Conservation (phyloP, 1,140 invertebrate genomes). For the Bradysia coprophila region DNA sequence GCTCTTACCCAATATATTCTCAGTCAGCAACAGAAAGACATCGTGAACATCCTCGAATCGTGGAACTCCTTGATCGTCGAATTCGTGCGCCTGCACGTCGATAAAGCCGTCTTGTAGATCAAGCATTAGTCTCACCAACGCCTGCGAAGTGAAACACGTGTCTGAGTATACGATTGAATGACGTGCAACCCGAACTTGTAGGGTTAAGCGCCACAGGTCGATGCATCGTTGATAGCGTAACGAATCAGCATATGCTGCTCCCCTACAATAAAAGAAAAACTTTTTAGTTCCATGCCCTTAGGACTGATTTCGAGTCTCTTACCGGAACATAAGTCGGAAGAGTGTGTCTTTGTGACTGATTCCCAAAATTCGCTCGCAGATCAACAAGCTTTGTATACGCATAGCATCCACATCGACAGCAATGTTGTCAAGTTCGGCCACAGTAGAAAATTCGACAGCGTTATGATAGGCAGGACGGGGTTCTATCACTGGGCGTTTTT, state of each 20-base stretch:
- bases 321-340: slow-evolving; percentile 40
- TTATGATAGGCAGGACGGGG: slow-evolving; percentile 39
- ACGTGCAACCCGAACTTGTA: slow-evolving; percentile 59
- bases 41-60: slow-evolving; percentile 50
- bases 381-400: slow-evolving; percentile 63
- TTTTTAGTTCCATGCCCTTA: no score
- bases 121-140: slow-evolving; percentile 55
- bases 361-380: slow-evolving; percentile 66
- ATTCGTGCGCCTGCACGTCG: slow-evolving; percentile 21
- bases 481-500: slow-evolving; percentile 33
- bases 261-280: slow-evolving; percentile 29
- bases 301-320: neutral
- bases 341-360: slow-evolving; percentile 66
- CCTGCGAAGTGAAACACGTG: slow-evolving; percentile 66
- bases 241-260: slow-evolving; percentile 73
- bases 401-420: slow-evolving; percentile 59
- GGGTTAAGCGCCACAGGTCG: slow-evolving; percentile 62
- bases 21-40: slow-evolving; percentile 44
- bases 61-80: slow-evolving; percentile 32
- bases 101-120: slow-evolving; percentile 49
- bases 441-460: slow-evolving; percentile 47
- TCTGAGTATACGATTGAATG: slow-evolving; percentile 51
- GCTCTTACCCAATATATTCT: slow-evolving; percentile 27
- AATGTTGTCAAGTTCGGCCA: slow-evolving; percentile 49
- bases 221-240: slow-evolving; percentile 69